Percentiles rank a stretch among this genome's conserved stretches.
Evolutionary conservation across 2,797 vertebrate genomes (phyloP).

Genomic region (Sebastes kiyomatsui): DNA sequence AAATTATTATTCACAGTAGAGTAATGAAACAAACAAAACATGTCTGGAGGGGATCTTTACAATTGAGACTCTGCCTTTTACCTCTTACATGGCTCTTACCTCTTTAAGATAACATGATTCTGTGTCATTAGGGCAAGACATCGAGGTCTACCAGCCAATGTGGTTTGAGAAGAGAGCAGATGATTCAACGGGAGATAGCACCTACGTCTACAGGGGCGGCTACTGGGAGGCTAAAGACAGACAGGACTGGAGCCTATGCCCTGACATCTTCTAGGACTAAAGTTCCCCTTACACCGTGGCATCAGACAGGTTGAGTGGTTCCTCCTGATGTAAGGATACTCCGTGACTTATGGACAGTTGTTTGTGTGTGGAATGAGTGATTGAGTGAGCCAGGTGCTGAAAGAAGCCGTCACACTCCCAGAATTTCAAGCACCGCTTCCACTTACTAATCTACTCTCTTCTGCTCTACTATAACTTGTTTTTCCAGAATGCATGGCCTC

Average conservation of each 20-base stretch:
- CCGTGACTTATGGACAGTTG: constrained; percentile 15
- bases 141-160: constrained; percentile 86
- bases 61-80: background rate
- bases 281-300: background rate
- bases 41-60: background rate
- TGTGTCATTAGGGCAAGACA: constrained; percentile 86
- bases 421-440: constrained; percentile 47
- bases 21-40: background rate
- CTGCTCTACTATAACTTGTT: constrained; percentile 34
- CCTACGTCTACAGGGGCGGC: constrained; percentile 91
- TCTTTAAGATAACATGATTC: background rate
- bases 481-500: constrained; percentile 57
- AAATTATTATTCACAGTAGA: background rate
- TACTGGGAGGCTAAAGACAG: constrained; percentile 97
- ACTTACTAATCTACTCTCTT: constrained; percentile 16
- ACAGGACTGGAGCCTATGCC: constrained; percentile 91
- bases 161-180: constrained; percentile 95
- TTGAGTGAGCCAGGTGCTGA: background rate
- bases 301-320: constrained; percentile 11
- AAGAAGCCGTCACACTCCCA: background rate
- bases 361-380: constrained; percentile 6
- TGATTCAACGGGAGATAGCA: constrained; percentile 85
- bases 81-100: background rate
- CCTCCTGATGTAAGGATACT: constrained; percentile 15
- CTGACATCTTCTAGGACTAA: constrained; percentile 88